A percentile compares a stretch with the other conserved stretches of the same genome.
These are phyloP conservation scores for Apotomis betuletana DNA, from an alignment of 2,888 invertebrate species.

Conservation along the genomic window DNA sequence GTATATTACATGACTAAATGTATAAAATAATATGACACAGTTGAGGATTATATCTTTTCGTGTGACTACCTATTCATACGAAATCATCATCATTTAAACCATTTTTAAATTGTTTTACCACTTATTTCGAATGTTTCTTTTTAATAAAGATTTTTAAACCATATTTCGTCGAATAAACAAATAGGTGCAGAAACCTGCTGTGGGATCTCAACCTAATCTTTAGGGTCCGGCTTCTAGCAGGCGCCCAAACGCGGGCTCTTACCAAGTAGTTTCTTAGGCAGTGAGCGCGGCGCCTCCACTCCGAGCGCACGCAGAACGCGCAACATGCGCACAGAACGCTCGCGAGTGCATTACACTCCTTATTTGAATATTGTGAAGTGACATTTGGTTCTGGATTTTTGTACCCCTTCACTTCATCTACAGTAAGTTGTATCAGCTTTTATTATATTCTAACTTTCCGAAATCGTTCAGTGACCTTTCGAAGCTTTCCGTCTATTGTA, in stretches of 20 bases:
- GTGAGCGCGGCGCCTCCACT: slow-evolving; percentile 72
- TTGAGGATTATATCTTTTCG: too few relatives aligned
- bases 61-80: too few relatives aligned
- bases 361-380: slow-evolving; percentile 73
- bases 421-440: slow-evolving; percentile 53
- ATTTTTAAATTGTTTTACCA: too few relatives aligned
- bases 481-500: slow-evolving; percentile 52
- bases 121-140: too few relatives aligned
- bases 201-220: neutral
- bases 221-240: slow-evolving; percentile 42
- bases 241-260: slow-evolving; percentile 35
- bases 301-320: slow-evolving; percentile 58
- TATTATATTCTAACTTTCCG: neutral
- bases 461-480: slow-evolving; percentile 52
- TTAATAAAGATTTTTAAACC: too few relatives aligned
- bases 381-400: slow-evolving; percentile 63
- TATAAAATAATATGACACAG: too few relatives aligned
- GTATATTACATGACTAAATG: too few relatives aligned
- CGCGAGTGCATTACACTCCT: slow-evolving; percentile 71
- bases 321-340: slow-evolving; percentile 66
- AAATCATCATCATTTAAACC: too few relatives aligned
- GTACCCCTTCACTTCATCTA: slow-evolving; percentile 44
- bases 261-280: slow-evolving; percentile 45
- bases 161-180: too few relatives aligned
- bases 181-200: too few relatives aligned